Percentiles rank a stretch among this genome's conserved stretches.
These are phyloP conservation scores for Sorex araneus DNA, from an alignment of 2,113 vertebrate genomes.

Conservation along the genomic window DNA sequence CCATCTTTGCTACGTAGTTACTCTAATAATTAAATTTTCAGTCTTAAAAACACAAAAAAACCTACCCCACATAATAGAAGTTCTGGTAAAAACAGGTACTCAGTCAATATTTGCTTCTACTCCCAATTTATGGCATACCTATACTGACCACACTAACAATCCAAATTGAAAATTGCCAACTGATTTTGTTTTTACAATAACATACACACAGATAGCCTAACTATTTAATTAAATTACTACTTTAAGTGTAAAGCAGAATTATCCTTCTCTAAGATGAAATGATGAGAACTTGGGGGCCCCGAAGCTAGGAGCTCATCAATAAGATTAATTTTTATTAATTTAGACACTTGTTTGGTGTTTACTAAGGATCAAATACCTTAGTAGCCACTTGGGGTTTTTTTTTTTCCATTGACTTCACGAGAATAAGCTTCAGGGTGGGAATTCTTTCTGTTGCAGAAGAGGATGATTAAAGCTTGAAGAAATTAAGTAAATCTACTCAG, in stretches of 20 bases:
- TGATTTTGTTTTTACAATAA: background rate
- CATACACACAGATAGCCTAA: background rate
- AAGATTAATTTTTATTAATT: background rate
- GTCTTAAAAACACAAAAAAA: no score
- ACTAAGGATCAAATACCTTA: background rate
- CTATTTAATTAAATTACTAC: background rate
- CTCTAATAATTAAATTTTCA: slow-evolving; percentile 38
- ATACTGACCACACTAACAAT: background rate
- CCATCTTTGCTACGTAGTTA: background rate
- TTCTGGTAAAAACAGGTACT: background rate
- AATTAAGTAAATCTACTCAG: background rate
- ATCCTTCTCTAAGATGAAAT: background rate
- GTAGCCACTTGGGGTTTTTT: background rate
- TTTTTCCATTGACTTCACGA: background rate
- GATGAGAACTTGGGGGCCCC: background rate
- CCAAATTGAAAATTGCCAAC: background rate
- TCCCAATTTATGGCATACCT: background rate
- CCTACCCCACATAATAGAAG: background rate
- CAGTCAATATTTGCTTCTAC: slow-evolving; percentile 3
- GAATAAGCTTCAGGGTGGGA: background rate
- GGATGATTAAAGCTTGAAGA: background rate
- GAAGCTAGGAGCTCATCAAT: background rate
- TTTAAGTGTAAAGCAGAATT: slow-evolving; percentile 1
- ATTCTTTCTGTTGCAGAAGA: background rate
- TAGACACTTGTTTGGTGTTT: background rate